Evolutionary conservation across 2,888 invertebrate species (phyloP), one percentile per base, ranked within the genome.

Genomic region (Platypus cylindrus): DNA sequence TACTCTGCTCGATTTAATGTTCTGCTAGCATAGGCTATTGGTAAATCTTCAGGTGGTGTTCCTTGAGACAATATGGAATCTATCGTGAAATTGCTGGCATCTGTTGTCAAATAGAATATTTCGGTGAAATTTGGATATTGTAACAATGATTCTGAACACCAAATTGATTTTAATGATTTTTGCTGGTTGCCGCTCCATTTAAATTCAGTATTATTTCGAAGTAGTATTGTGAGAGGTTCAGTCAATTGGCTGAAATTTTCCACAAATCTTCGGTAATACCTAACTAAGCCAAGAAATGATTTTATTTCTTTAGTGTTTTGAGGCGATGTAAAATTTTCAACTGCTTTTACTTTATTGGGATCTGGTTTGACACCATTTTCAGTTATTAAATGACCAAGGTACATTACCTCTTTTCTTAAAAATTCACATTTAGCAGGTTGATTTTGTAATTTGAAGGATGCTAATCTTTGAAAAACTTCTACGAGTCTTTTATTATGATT

Each of bases 391-490:
- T 47, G 45, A 13, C 44, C 43, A 9, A 46, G 28, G 32, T 44
- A 45, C 17, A 34, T 32, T 5, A 45, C 40, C 46, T 48, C 43
- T 11, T 43, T 37, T 20, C 35, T 30, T 7, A 45, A 20, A 12
- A 45, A 46, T n/a, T n/a, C n/a, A n/a, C n/a, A n/a, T n/a, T n/a
- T n/a, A n/a, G n/a, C n/a, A n/a, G n/a, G n/a, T n/a, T 44, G 42
- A 2, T 47, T 24, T 40, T 44, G 43, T n/a, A 47, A 25, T 24
- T 45, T 45, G 23, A 36, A 35, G 24, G 36, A 16, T 7, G 26
- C 26, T 30, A 48, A 17, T 42, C 46, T 35, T 12, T 46, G 30
- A 16, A 52, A 49, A 14, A 52, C 40, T 39, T 45, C 39, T 17
- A n/a, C 26, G 7, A 53, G 27, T 17, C 40, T 28, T 25, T n/a